A percentile compares a stretch with the other conserved stretches of the same genome.
Conservation (phyloP, 2,797 vertebrate genomes). For the Pangasius mekongensis region DNA sequence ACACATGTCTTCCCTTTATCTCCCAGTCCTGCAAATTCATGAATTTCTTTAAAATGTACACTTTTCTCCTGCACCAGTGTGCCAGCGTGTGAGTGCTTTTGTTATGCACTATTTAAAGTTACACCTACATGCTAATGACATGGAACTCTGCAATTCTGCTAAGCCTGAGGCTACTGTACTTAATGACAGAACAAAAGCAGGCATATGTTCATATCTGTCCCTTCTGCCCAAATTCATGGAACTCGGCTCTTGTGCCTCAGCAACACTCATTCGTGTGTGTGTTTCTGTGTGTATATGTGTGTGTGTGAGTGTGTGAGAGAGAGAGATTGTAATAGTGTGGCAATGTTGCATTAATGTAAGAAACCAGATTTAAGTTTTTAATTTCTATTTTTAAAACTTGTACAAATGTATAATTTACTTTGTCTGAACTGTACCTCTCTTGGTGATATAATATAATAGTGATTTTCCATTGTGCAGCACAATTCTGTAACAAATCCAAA, state of each 20-base stretch:
- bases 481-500: background rate
- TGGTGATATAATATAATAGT: background rate
- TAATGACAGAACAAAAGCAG: slow-evolving; percentile 74
- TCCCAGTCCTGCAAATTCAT: slow-evolving; percentile 37
- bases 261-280: background rate
- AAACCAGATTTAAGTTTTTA: background rate
- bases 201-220: slow-evolving; percentile 77
- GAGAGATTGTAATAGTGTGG: too few relatives aligned
- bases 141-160: slow-evolving; percentile 48
- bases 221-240: slow-evolving; percentile 21
- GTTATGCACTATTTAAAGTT: slow-evolving; percentile 49
- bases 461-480: background rate
- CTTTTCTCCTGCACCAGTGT: background rate
- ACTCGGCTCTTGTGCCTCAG: background rate
- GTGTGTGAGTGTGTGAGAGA: background rate
- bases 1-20: background rate
- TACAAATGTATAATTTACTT: background rate
- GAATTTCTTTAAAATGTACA: slow-evolving; percentile 23
- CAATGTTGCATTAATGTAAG: background rate
- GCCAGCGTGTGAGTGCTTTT: slow-evolving; percentile 18
- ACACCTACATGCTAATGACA: slow-evolving; percentile 7
- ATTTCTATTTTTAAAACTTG: background rate
- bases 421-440: background rate
- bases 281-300: background rate
- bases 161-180: slow-evolving; percentile 69